Conservation (phyloP, 2,113 vertebrate genomes). For the Xenopus laevis region DNA sequence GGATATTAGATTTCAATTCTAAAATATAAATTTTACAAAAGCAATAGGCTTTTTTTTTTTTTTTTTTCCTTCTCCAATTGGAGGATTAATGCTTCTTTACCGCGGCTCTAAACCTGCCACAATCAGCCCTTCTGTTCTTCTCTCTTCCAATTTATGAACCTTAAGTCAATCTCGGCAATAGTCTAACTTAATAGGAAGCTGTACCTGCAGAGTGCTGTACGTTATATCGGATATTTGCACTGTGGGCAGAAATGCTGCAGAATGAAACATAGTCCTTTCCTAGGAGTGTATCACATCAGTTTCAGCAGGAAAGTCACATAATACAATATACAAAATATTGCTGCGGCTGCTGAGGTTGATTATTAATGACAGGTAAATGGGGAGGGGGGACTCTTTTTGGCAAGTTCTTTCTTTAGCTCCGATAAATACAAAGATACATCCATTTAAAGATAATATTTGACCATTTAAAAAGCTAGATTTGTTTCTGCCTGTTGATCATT, state of each 20-base stretch:
- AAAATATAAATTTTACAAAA: slow-evolving; percentile 25
- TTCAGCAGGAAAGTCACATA: slow-evolving; percentile 6
- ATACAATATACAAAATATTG: slow-evolving; percentile 16
- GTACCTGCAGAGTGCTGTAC: neutral
- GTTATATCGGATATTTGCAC: slow-evolving; percentile 28
- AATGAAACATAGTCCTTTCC: slow-evolving; percentile 29
- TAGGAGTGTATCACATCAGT: slow-evolving; percentile 23
- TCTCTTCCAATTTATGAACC: slow-evolving; percentile 36
- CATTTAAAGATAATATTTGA: neutral
- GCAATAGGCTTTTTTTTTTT: slow-evolving; percentile 18
- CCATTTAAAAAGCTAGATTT: neutral
- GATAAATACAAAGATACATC: too few relatives aligned
- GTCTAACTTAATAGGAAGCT: slow-evolving; percentile 38
- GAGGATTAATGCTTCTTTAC: slow-evolving; percentile 22
- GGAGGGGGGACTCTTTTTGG: neutral
- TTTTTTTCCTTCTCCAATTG: neutral
- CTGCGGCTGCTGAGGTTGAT: neutral
- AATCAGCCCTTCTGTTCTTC: slow-evolving; percentile 8
- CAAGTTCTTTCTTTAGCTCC: too few relatives aligned
- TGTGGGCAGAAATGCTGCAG: slow-evolving; percentile 24
- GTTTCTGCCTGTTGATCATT: too few relatives aligned
- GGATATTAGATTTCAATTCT: slow-evolving; percentile 27
- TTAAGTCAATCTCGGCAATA: slow-evolving; percentile 36
- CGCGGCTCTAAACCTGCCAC: slow-evolving; percentile 27
- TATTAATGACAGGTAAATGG: neutral